Evolutionary conservation across 2,797 vertebrate genomes (phyloP).

Genomic region (Streptopelia turtur): DNA sequence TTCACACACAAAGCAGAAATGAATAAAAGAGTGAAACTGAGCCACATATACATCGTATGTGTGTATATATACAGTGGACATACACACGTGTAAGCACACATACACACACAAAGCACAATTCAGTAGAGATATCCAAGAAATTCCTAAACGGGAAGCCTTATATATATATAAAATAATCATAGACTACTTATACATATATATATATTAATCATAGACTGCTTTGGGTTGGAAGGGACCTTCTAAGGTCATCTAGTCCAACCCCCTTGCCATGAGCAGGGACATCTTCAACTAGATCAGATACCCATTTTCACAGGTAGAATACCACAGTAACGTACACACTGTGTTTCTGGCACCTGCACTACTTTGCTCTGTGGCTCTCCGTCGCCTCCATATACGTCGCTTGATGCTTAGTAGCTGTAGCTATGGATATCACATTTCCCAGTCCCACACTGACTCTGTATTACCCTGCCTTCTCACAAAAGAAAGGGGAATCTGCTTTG

Average conservation of each 20-base stretch:
- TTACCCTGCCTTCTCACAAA: neutral
- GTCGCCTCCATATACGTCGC: fast-evolving
- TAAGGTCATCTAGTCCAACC: too few relatives aligned
- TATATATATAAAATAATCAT: too few relatives aligned
- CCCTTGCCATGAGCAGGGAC: too few relatives aligned
- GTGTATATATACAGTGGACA: neutral
- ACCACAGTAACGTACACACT: fast-evolving
- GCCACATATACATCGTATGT: fast-evolving
- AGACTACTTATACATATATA: neutral
- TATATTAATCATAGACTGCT: too few relatives aligned
- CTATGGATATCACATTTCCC: neutral
- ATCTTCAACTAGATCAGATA: too few relatives aligned
- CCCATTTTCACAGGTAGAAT: neutral
- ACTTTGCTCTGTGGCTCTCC: neutral
- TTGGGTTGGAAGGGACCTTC: too few relatives aligned
- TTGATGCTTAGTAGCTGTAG: neutral
- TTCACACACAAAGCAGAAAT: neutral
- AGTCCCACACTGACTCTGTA: neutral
- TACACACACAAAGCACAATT: neutral
- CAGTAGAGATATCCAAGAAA: neutral
- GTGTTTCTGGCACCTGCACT: neutral
- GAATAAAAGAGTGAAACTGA: neutral
- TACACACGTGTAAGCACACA: neutral
- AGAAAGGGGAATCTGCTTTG: neutral
- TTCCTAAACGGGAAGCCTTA: neutral